Evolutionary conservation across 2,113 vertebrate genomes (phyloP).

Genomic region (Seriola quinqueradiata): DNA sequence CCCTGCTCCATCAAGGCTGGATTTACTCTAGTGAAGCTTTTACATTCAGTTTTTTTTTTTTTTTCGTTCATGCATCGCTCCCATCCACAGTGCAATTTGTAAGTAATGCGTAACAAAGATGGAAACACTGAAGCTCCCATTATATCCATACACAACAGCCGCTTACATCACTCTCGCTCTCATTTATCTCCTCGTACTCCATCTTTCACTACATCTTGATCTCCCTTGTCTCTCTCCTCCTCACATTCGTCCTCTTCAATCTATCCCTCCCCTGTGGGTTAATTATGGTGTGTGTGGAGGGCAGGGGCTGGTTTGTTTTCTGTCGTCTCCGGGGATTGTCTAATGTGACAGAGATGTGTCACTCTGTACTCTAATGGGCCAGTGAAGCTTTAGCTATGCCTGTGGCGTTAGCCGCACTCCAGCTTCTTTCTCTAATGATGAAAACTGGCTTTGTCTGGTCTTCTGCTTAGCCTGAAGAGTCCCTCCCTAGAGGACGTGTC

Average conservation of each 20-base stretch:
- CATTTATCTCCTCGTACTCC: constrained; percentile 40
- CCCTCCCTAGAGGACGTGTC: constrained; percentile 44
- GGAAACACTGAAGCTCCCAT: constrained; percentile 41
- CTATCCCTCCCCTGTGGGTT: constrained; percentile 76
- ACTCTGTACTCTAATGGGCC: constrained; percentile 68
- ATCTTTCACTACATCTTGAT: constrained; percentile 41
- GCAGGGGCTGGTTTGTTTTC: constrained; percentile 72
- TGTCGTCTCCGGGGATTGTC: constrained; percentile 60
- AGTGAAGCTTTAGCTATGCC: constrained; percentile 61
- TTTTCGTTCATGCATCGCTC: constrained; percentile 25
- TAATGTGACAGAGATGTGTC: constrained; percentile 77
- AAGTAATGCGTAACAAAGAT: constrained; percentile 55
- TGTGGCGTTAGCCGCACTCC: constrained; percentile 57
- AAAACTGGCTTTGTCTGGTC: constrained; percentile 69
- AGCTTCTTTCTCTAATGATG: constrained; percentile 72
- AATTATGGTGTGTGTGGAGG: constrained; percentile 73
- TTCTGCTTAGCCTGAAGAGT: constrained; percentile 41
- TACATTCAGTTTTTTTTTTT: constrained; percentile 28
- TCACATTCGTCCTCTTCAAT: constrained; percentile 34
- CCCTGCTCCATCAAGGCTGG: constrained; percentile 35
- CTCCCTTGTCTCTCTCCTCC: constrained; percentile 1
- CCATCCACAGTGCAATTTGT: constrained; percentile 32
- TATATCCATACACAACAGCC: constrained; percentile 40
- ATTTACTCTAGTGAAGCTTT: constrained; percentile 41
- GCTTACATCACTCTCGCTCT: constrained; percentile 36